Evolutionary conservation across 2,888 invertebrate species (phyloP).

Genomic region (Papilio protenor): DNA sequence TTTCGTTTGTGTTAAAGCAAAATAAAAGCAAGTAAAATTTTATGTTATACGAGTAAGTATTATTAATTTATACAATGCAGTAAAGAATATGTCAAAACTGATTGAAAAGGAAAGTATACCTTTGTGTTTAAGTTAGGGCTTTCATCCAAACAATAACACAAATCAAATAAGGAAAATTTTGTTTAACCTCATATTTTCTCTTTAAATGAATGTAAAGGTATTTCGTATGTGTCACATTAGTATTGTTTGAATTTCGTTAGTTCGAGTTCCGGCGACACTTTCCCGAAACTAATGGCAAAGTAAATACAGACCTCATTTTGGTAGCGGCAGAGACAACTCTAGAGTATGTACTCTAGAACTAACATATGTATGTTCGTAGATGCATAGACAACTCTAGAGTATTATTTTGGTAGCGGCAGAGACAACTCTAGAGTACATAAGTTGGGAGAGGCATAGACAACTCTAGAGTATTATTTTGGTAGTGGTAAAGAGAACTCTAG

Average conservation of each 20-base stretch:
- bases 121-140: background rate
- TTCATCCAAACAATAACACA: background rate
- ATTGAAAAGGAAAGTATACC: background rate
- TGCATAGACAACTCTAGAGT: too few species aligned
- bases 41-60: too few species aligned
- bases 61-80: too few species aligned
- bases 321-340: background rate
- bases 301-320: conserved; percentile 25
- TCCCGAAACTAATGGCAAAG: conserved; percentile 32
- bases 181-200: background rate
- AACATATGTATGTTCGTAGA: background rate
- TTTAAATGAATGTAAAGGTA: conserved; percentile 1
- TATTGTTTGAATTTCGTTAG: conserved; percentile 36
- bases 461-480: too few species aligned
- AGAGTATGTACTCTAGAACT: background rate
- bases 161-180: background rate
- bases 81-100: background rate
- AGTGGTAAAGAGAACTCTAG: too few species aligned
- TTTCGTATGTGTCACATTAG: conserved; percentile 11
- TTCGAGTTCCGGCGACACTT: conserved; percentile 31
- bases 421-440: too few species aligned
- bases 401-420: too few species aligned
- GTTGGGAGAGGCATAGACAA: too few species aligned
- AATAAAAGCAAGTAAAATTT: too few species aligned
- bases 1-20: too few species aligned